Base-by-base conservation (phyloP, 92 coral and sea anemone species). In the Phenganax marumi region DNA sequence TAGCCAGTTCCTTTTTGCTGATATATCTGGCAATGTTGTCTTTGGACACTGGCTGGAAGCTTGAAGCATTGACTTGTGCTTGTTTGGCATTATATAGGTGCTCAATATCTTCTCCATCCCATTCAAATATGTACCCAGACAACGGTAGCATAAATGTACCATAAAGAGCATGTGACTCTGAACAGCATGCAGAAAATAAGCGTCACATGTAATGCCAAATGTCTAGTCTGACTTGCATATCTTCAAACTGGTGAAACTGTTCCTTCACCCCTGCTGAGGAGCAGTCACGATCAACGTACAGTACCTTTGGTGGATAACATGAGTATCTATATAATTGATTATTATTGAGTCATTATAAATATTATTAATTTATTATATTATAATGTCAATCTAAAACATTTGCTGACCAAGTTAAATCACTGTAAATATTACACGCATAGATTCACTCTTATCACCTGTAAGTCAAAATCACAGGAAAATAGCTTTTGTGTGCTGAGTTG, bases 81-180 rank as follows among this genome's bases (percentile, higher is more conserved):
- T 63, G 51, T 75, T 88, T 88, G 7, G 88, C 88, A 8, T 75
- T 60, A 50, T 66, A 73, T 49, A 83, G 52, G 13, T 51, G 68
- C 24, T 66, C 26, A 12, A 71, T 65, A 58, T 84, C 88, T 21
- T 81, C 65, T 12, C 62, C 22, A 52, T 84, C 84, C 86, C 84
- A 75, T 66, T 81, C 73, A 68, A 89, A 89, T 39, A 88, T 88
- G 54, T 79, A 76, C 3, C 79, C 19, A 1, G 88, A 85, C 21
- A 88, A 57, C 56, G 81, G 84, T n/a, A 50, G 69, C 87, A 86
- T 75, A 78, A 89, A 89, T 22, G 70, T 66, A 0, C 81, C 56
- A 73, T 85, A 89, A 10, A 85, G 60, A 13, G 89, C 79, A 57
- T 89, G 89, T 9, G 87, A 81, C 75, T 88, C 91, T 12, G 86